Evolutionary conservation across 1,140 invertebrate species (phyloP), one percentile per base, ranked within the genome.

Genomic region (Hypothenemus hampei): DNA sequence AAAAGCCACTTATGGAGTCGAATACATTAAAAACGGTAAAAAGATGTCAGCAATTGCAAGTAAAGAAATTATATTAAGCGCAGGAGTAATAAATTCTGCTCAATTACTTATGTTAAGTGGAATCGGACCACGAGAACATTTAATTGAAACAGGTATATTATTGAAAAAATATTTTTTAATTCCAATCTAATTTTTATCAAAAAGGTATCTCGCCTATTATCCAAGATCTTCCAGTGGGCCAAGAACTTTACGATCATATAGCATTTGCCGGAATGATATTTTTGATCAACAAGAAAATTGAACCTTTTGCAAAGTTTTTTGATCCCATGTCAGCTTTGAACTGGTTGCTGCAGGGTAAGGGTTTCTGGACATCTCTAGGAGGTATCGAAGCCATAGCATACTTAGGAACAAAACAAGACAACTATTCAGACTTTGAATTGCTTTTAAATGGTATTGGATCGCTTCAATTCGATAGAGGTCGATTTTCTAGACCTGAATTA

Each of bases 371-470:
- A 71, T 73, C 60, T 22, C 45, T 70, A 4, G 73, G 74, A 24
- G 74, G 73, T 18, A 71, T 78, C 1, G 78, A 80, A 68, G 76
- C 73, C 7, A 57, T 80, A 7, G 74, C 72, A 0, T 79, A 76
- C 51, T 63, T 79, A 8, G 72, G 74, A 41, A 77, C 76, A 1
- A 75, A 77, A 21, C 43, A 55, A 4, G 18, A 57, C 3, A 22
- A 59, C 19, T 73, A 77, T 48, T 81, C 83, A 0, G 82, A 86
- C 59, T 76, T 82, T 11, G 82, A 86, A 65, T 57, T 83, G 1
- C 72, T 83, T 10, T 73, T 80, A 19, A 68, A 78, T 15, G 60
- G 61, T 3, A 60, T 78, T 79, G 0, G 73, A 87, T 5, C 71
- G 85, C 60, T 64, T 20, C 41, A 70, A 35, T 63, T 66, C 7